Evolutionary conservation across 2,797 vertebrate genomes (phyloP).

Genomic region (Garrulus glandarius): DNA sequence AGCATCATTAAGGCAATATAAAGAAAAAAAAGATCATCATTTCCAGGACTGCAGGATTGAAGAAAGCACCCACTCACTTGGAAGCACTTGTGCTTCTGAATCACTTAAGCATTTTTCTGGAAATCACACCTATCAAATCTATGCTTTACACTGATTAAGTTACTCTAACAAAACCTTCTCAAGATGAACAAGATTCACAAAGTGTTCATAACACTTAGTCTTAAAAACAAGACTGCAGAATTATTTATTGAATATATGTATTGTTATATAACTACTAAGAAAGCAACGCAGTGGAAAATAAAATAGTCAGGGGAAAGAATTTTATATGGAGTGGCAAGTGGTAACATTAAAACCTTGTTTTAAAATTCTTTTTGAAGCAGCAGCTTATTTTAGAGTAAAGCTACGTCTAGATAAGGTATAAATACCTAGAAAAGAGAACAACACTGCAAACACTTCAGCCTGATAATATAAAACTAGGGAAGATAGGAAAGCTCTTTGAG

Average conservation of each 20-base stretch:
- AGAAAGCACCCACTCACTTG: not conserved
- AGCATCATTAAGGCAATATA: not conserved
- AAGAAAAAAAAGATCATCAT: not conserved
- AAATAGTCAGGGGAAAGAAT: not conserved
- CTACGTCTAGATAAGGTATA: not conserved
- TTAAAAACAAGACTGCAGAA: not conserved
- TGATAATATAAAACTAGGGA: not conserved
- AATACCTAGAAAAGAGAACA: not conserved
- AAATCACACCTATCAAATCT: not conserved
- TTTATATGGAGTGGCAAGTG: fast-evolving
- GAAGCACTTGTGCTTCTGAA: not conserved
- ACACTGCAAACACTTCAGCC: not conserved
- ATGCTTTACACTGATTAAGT: not conserved
- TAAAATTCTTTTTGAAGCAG: not conserved
- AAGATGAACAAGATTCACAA: not conserved
- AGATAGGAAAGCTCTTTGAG: not conserved
- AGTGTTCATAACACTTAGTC: not conserved
- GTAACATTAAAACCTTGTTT: not conserved
- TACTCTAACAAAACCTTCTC: not conserved
- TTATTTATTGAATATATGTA: not conserved
- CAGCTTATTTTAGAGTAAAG: not conserved
- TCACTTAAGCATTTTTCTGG: fast-evolving
- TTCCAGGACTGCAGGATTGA: not conserved
- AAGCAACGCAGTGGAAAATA: not conserved
- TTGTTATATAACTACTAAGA: not conserved